These are phyloP conservation scores for Colletes collaris DNA, from an alignment of 2,888 invertebrate genomes.

Conservation along the genomic window DNA sequence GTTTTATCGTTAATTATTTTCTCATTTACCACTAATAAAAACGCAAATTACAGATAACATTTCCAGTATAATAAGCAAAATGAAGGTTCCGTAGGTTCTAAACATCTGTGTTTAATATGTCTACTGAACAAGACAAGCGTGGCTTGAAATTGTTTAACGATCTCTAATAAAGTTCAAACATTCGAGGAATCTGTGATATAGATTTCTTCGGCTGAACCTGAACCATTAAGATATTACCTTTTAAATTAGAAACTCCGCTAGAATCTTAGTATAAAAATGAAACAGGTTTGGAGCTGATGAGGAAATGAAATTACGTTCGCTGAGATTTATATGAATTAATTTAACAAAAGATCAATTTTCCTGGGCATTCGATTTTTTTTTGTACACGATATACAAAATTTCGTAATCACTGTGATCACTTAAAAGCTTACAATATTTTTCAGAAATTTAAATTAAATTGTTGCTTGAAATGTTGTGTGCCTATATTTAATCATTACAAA, in stretches of 20 bases:
- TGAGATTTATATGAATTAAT: slow-evolving; percentile 19
- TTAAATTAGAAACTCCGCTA: slow-evolving; percentile 21
- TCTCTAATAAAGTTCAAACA: background rate
- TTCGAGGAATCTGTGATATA: slow-evolving; percentile 18
- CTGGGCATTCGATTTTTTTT: background rate
- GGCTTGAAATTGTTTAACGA: background rate
- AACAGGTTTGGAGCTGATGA: slow-evolving; percentile 43
- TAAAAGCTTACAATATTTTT: too few species aligned
- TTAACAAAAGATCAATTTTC: background rate
- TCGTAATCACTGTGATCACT: background rate
- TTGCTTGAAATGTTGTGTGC: too few species aligned
- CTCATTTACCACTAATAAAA: too few species aligned
- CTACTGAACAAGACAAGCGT: too few species aligned
- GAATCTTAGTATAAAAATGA: slow-evolving; percentile 3
- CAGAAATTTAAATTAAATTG: too few species aligned
- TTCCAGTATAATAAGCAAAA: too few species aligned
- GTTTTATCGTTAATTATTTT: too few species aligned
- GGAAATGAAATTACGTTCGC: slow-evolving; percentile 25
- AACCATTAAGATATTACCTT: slow-evolving; percentile 39
- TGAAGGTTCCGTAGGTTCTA: too few species aligned
- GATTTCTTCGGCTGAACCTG: slow-evolving; percentile 26
- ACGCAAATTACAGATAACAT: too few species aligned
- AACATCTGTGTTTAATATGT: too few species aligned
- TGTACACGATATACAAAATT: background rate
- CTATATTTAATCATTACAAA: too few species aligned